phyloP scores from a whole-genome alignment of 2,797 vertebrate species.

The Notolabrus celidotus region DNA sequence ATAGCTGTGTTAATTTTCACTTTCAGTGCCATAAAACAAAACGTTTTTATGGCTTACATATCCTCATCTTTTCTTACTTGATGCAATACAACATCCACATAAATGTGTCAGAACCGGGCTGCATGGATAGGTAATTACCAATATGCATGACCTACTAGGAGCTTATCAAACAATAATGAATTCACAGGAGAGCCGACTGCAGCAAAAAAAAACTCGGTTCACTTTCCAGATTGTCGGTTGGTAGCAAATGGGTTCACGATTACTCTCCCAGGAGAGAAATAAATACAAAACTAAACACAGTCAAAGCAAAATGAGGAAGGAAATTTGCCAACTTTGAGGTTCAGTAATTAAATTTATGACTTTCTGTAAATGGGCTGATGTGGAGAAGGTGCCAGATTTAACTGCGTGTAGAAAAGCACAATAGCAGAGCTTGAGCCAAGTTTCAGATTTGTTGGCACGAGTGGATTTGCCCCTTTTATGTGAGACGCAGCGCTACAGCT shows the following conservation, averaged over 20 bases:
- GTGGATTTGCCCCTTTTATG: constrained; percentile 59
- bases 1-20: no score
- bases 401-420: constrained; percentile 61
- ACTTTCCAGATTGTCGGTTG: constrained; percentile 50
- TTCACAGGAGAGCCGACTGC: constrained; percentile 44
- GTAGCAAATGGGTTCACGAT: constrained; percentile 53
- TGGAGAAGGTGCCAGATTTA: constrained; percentile 66
- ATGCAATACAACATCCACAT: constrained; percentile 1
- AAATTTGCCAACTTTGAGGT: constrained; percentile 66
- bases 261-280: constrained; percentile 59
- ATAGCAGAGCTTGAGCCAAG: constrained; percentile 63
- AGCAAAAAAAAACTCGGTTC: constrained; percentile 52
- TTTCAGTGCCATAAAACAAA: no score
- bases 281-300: constrained; percentile 64
- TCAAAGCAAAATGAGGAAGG: constrained; percentile 54
- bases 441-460: constrained; percentile 63
- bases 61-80: no score
- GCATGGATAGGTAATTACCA: constrained; percentile 45
- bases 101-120: constrained; percentile 18
- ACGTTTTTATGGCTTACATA: no score
- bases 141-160: constrained; percentile 49
- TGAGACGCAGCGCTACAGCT: constrained; percentile 35
- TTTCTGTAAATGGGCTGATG: constrained; percentile 73
- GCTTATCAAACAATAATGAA: constrained; percentile 49
- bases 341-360: constrained; percentile 74